A percentile compares a stretch with the other conserved stretches of the same genome.
Conservation (phyloP, 2,797 vertebrate species). For the Cynodonichthys magdalenae region DNA sequence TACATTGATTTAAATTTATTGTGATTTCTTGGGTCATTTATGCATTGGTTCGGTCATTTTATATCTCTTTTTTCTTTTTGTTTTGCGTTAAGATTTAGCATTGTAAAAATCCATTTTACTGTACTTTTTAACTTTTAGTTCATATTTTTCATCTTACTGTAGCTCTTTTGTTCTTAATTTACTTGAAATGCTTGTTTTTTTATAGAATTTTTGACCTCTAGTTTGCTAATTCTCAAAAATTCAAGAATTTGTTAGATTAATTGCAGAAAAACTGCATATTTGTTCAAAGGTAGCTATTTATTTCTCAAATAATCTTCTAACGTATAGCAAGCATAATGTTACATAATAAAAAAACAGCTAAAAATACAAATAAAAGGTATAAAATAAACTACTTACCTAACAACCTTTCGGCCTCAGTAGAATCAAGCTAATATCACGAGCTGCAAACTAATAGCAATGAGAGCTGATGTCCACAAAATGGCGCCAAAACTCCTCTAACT, state of each 20-base stretch:
- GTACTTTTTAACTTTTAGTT: too few relatives aligned
- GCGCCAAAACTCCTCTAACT: not conserved
- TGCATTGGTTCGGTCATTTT: too few relatives aligned
- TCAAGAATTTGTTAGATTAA: not conserved
- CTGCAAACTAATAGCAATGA: not conserved
- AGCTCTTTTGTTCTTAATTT: too few relatives aligned
- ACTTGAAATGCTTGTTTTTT: too few relatives aligned
- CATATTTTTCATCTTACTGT: too few relatives aligned
- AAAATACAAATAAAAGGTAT: not conserved
- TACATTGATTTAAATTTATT: too few relatives aligned
- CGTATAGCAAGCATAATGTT: not conserved
- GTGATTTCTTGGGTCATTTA: too few relatives aligned
- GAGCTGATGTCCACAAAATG: slow-evolving; percentile 6
- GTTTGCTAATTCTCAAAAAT: not conserved
- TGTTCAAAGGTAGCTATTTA: not conserved
- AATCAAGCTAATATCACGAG: not conserved
- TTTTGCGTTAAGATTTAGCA: too few relatives aligned
- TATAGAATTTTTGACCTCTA: not conserved
- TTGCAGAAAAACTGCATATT: not conserved
- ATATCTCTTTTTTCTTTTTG: too few relatives aligned
- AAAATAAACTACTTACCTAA: slow-evolving; percentile 9
- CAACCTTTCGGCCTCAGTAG: not conserved
- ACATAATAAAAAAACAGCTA: too few relatives aligned
- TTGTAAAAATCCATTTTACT: too few relatives aligned
- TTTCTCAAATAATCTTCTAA: not conserved